phyloP scores from a whole-genome alignment of 2,113 vertebrate species.

The Heloderma charlesbogerti region DNA sequence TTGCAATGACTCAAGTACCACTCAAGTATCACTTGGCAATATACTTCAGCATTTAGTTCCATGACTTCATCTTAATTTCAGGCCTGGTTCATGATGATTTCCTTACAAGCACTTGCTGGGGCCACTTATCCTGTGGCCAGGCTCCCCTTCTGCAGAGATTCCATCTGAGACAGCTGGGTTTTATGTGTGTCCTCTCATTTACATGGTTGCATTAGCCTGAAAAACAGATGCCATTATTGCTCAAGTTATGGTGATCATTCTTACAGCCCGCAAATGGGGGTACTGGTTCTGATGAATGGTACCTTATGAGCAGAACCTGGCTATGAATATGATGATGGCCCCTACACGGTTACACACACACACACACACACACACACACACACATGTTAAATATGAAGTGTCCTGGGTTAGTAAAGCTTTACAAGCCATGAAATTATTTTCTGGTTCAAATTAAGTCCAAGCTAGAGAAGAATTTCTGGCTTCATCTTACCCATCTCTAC shows the following conservation, averaged over 20 bases:
- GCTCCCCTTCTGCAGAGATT: neutral
- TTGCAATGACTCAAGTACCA: neutral
- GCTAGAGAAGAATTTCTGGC: neutral
- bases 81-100: neutral
- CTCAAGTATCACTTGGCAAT: neutral
- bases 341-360: no score
- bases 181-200: neutral
- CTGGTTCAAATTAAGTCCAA: neutral
- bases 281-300: neutral
- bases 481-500: neutral
- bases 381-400: no score
- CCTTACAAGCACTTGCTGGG: neutral
- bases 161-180: neutral
- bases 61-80: neutral
- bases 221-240: neutral
- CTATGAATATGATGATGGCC: no score
- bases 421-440: neutral
- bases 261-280: neutral
- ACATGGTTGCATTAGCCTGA: neutral
- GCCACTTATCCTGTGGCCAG: neutral
- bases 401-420: no score
- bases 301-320: no score
- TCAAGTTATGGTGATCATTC: neutral
- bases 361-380: no score
- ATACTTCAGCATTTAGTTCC: neutral